Evolutionary conservation across 2,113 vertebrate species (phyloP).

Genomic region (Labrus mixtus): DNA sequence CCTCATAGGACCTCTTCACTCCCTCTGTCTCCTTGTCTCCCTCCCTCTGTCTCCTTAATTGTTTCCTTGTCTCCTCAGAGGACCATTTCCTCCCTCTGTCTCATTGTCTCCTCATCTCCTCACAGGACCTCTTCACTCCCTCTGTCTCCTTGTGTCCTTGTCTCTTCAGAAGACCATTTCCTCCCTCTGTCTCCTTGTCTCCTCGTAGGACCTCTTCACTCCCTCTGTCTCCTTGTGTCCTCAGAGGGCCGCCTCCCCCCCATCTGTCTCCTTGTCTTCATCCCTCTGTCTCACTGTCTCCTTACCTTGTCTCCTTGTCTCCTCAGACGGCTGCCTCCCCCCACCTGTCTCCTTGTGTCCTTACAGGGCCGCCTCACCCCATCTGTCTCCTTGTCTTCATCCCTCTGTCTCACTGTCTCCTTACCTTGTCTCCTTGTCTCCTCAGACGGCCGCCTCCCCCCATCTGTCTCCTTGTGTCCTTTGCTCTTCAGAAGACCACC

Average conservation of each 20-base stretch:
- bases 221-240: not conserved
- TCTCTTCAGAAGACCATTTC: not conserved
- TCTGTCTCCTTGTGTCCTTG: not conserved
- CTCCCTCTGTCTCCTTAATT: no score
- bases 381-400: not conserved
- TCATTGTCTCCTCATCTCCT: no score
- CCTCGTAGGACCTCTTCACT: no score
- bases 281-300: not conserved
- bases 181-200: no score
- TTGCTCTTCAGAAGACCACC: no score
- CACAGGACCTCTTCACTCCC: no score
- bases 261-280: conserved; percentile 71
- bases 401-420: not conserved
- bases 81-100: no score
- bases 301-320: not conserved
- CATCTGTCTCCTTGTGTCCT: conserved; percentile 77
- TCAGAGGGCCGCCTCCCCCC: conserved; percentile 91
- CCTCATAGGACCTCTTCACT: no score
- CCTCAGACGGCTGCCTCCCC: no score
- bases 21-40: not conserved
- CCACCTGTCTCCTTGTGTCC: no score
- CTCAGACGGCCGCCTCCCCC: conserved; percentile 90
- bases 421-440: not conserved
- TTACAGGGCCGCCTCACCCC: no score
- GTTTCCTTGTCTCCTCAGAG: not conserved